Percentiles rank a stretch among this genome's conserved stretches.
Evolutionary conservation across 2,888 invertebrate species (phyloP).

Genomic region (Frankliniella fusca): DNA sequence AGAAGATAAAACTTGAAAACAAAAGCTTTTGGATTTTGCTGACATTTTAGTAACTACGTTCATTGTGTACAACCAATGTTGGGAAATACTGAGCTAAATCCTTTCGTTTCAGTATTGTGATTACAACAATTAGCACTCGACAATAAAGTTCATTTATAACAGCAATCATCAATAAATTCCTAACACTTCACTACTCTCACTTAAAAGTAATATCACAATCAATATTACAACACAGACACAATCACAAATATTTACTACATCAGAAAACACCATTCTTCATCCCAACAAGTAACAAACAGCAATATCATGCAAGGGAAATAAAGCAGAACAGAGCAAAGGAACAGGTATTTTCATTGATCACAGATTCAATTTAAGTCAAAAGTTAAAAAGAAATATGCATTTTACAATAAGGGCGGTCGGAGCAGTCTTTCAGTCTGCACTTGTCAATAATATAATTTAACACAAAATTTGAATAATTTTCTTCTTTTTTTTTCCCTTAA

Average conservation of each 20-base stretch:
- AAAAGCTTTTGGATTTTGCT: too few relatives aligned
- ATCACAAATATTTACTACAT: constrained; percentile 28
- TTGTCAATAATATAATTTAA: too few relatives aligned
- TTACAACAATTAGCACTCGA: too few relatives aligned
- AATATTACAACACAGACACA: constrained; percentile 22
- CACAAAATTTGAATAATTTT: too few relatives aligned
- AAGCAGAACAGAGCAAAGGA: too few relatives aligned
- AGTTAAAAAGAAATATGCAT: not conserved
- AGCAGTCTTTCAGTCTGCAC: too few relatives aligned
- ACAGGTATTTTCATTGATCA: constrained; percentile 28
- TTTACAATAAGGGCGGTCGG: not conserved
- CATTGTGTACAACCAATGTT: too few relatives aligned
- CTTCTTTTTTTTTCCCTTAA: too few relatives aligned
- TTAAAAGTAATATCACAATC: constrained; percentile 23
- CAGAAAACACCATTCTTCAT: constrained; percentile 2
- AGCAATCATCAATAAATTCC: not conserved
- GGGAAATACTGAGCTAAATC: too few relatives aligned
- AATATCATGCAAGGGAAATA: not conserved
- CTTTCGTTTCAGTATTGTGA: too few relatives aligned
- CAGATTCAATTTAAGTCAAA: constrained; percentile 32
- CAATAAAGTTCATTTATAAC: not conserved
- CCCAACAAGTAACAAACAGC: not conserved
- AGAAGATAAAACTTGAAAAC: too few relatives aligned
- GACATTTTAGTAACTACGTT: too few relatives aligned
- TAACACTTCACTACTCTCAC: not conserved